Percentiles rank a stretch among this genome's conserved stretches.
These are phyloP conservation scores for Corythornis madagascariensis DNA, from an alignment of 2,113 vertebrate genomes.

Conservation along the genomic window DNA sequence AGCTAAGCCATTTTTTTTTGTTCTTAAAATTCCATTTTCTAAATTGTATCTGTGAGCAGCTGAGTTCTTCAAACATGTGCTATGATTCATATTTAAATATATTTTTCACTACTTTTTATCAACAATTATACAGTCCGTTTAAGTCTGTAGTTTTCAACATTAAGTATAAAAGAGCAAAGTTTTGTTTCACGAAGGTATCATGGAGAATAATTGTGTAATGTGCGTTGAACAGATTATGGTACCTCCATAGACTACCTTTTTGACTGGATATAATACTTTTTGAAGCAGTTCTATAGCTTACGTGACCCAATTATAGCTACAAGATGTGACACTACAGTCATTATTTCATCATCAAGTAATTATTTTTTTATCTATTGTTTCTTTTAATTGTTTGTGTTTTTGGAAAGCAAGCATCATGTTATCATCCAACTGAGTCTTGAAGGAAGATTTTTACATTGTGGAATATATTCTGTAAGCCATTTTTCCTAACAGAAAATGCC, in stretches of 20 bases:
- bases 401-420: background rate
- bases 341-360: background rate
- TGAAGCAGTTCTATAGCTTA: background rate
- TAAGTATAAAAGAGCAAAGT: background rate
- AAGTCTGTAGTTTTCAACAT: background rate
- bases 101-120: background rate
- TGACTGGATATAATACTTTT: background rate
- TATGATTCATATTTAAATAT: background rate
- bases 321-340: background rate
- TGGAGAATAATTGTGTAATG: background rate
- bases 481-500: conserved; percentile 27
- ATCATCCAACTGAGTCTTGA: background rate
- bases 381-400: background rate
- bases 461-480: background rate
- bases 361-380: background rate
- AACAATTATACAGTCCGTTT: background rate
- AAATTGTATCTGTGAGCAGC: conserved; percentile 13
- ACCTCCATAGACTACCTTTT: background rate
- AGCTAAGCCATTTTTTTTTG: conserved; percentile 1
- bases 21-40: conserved; percentile 36
- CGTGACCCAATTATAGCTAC: background rate
- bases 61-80: background rate
- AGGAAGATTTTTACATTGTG: background rate
- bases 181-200: background rate
- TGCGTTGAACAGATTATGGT: background rate